Base-by-base conservation (phyloP, 2,888 invertebrate species). In the Tribolium freemani region DNA sequence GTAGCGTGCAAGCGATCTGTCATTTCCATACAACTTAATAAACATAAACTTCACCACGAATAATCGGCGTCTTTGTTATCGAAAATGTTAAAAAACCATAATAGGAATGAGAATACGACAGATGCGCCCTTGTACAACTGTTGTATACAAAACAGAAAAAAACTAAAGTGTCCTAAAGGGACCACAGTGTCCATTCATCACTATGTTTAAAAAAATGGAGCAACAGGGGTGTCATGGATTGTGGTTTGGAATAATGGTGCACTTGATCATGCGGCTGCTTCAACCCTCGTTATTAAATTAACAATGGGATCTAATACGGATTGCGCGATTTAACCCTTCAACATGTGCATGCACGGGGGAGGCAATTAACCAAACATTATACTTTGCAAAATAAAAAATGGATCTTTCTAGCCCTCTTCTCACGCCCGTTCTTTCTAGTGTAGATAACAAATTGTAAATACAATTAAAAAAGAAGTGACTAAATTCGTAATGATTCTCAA, bases 111-210 rank as follows among this genome's bases (percentile, higher is more conserved):
- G 70, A 78, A 77, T 26, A 21, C 48, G 50, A 69, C 73, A 73
- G 73, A 73, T 73, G 79, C 75, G 69, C 75, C 80, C 83, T 84
- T 79, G 72, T 78, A 75, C 84, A 84, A 84, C 83, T 83, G 84
- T 38, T 80, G 70, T 54, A 46, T 38, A 63, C 30, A 71, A 67
- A 66, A 71, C 74, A 80, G 73, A 76, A 79, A 83, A 82, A 82
- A 80, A 78, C 72, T 72, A n/a, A 31, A 57, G 72, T 73, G 68
- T 72, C 72, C 61, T 69, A 76, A 77, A 78, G 79, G 78, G 79
- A 77, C 71, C 76, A 76, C 76, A 78, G n/a, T 75, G 73, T 75
- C 76, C 78, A 80, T 83, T 82, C 80, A 81, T 81, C 79, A 78
- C 77, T 75, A 80, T 71, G 74, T 76, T 76, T 31, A 53, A 72